These are phyloP conservation scores for Anguilla rostrata DNA, from an alignment of 2,113 vertebrate genomes.

Conservation along the genomic window DNA sequence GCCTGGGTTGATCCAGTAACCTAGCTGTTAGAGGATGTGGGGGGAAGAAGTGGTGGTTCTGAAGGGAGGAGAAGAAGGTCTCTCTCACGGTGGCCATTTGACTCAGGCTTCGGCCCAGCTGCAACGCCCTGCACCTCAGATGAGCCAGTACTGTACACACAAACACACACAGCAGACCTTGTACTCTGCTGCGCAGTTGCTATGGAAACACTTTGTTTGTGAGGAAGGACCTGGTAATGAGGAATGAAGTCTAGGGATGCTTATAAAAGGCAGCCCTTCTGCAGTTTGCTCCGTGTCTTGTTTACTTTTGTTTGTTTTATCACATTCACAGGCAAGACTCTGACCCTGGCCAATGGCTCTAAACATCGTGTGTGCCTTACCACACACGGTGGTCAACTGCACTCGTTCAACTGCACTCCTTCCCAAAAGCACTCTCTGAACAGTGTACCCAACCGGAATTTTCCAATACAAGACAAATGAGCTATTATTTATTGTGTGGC, in stretches of 20 bases:
- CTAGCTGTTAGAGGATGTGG: not conserved
- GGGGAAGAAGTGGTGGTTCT: not conserved
- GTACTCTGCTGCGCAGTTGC: slow-evolving; percentile 38
- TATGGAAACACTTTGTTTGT: slow-evolving; percentile 44
- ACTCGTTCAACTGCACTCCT: not conserved
- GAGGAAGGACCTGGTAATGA: slow-evolving; percentile 34
- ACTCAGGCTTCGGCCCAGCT: not conserved
- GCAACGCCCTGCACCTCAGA: not conserved
- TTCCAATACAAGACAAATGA: slow-evolving; percentile 20
- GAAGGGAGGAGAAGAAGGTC: not conserved
- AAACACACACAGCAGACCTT: slow-evolving; percentile 28
- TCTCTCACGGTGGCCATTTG: not conserved
- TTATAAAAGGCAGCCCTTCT: slow-evolving; percentile 16
- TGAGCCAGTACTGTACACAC: slow-evolving; percentile 26
- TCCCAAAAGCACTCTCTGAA: not conserved
- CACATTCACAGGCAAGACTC: slow-evolving; percentile 9
- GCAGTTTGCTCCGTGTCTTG: not conserved
- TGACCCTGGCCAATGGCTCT: not conserved
- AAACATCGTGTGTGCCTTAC: not conserved
- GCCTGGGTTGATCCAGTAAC: not conserved
- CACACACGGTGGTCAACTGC: not conserved
- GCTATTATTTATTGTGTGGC: slow-evolving; percentile 21
- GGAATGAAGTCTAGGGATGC: slow-evolving; percentile 29
- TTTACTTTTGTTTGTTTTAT: slow-evolving; percentile 24
- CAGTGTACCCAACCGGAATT: not conserved